These are phyloP conservation scores for Chaenogobius annularis DNA, from an alignment of 2,113 vertebrate species.

Conservation along the genomic window DNA sequence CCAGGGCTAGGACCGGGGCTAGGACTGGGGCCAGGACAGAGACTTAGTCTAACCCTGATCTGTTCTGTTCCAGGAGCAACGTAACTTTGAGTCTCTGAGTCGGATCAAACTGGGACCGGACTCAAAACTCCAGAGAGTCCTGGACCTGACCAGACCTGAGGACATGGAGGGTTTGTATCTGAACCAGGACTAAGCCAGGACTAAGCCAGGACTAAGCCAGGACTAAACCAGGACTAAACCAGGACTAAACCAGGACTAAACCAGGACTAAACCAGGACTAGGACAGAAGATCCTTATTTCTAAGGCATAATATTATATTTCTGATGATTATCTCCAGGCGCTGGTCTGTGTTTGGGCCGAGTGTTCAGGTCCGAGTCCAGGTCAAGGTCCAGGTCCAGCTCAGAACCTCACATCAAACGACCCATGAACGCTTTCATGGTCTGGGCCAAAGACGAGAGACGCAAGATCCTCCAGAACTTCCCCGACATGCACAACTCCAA, in stretches of 20 bases:
- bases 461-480: constrained; percentile 97
- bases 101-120: neutral
- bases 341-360: neutral
- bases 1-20: too few species aligned
- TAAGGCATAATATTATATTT: too few species aligned
- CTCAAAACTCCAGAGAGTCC: neutral
- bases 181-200: neutral
- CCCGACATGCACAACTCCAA: constrained; percentile 99
- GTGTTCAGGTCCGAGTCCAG: neutral
- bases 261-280: neutral
- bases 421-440: constrained; percentile 99
- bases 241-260: neutral
- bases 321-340: neutral
- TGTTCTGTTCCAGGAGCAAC: neutral
- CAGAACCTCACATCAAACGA: constrained; percentile 95
- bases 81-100: neutral
- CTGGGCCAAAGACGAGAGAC: constrained; percentile 96
- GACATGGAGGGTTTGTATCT: neutral
- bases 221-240: neutral
- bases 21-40: too few species aligned
- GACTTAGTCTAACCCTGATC: neutral
- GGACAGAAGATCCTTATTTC: too few species aligned
- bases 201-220: constrained; percentile 1
- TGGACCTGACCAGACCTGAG: neutral
- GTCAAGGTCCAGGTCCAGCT: constrained; percentile 90